Conservation (phyloP, 2,113 vertebrate genomes). For the Mormyrus iriodes region DNA sequence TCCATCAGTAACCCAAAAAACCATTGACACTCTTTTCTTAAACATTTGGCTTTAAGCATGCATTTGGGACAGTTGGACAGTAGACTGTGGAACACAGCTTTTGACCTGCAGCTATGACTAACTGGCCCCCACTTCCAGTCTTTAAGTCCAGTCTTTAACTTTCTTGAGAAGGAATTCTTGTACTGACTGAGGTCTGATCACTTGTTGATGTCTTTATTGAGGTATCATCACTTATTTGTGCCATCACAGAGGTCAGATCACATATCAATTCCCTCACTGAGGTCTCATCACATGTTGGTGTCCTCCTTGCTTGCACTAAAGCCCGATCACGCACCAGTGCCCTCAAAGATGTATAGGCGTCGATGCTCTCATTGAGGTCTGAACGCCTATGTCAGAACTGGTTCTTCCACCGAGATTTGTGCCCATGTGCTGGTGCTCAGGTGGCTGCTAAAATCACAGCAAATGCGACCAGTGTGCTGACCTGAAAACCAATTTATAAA, state of each 20-base stretch:
- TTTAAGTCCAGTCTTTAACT: no score
- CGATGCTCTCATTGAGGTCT: neutral
- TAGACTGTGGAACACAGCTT: neutral
- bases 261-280: neutral
- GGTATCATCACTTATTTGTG: neutral
- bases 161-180: neutral
- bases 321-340: neutral
- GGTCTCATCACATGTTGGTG: neutral
- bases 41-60: neutral
- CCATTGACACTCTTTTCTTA: neutral
- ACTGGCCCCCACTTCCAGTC: neutral
- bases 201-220: neutral
- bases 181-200: neutral
- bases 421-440: neutral
- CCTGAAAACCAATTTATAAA: constrained; percentile 15
- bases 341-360: neutral
- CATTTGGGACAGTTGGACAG: neutral
- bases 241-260: neutral
- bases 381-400: neutral
- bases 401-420: neutral
- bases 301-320: neutral
- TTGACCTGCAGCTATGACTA: neutral
- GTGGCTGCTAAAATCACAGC: neutral
- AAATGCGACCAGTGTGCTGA: neutral
- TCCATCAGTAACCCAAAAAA: neutral